A percentile compares a stretch with the other conserved stretches of the same genome.
phyloP scores from a whole-genome alignment of 2,888 invertebrate genomes.

The Xestia c-nigrum region DNA sequence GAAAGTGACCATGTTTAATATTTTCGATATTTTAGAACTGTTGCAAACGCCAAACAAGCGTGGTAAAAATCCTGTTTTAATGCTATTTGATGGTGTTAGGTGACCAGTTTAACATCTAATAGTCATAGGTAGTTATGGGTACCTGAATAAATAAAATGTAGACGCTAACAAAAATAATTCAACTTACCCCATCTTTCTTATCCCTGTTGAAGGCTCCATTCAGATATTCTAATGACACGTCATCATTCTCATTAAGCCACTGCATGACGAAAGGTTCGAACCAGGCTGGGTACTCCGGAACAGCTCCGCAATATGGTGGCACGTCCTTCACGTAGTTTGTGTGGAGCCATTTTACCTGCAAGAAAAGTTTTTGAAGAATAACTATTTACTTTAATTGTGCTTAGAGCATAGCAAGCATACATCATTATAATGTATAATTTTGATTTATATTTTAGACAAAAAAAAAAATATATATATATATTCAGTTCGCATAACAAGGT shows the following conservation, averaged over 20 bases:
- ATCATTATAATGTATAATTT: neutral
- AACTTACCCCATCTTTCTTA: conserved; percentile 97
- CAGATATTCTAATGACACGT: conserved; percentile 99
- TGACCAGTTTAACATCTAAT: neutral
- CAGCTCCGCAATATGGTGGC: conserved; percentile 98
- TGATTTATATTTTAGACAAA: neutral
- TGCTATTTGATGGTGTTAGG: no score
- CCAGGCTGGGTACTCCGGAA: conserved; percentile 99
- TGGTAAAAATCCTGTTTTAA: no score
- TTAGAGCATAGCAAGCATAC: neutral
- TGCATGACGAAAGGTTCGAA: conserved; percentile 99
- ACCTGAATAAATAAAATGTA: neutral
- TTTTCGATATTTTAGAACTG: no score
- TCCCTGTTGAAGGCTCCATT: conserved; percentile 99
- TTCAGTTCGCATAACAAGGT: no score
- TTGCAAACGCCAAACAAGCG: no score
- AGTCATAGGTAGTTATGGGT: neutral
- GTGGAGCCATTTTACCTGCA: conserved; percentile 98
- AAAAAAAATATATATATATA: no score
- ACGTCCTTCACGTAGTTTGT: conserved; percentile 99
- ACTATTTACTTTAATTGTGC: neutral
- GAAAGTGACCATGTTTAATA: no score
- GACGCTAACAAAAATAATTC: neutral
- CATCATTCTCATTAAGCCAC: conserved; percentile 99
- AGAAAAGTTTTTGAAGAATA: neutral